A percentile compares a stretch with the other conserved stretches of the same genome.
Evolutionary conservation across 1,140 invertebrate species (phyloP).

Genomic region (Lepidurus packardi): DNA sequence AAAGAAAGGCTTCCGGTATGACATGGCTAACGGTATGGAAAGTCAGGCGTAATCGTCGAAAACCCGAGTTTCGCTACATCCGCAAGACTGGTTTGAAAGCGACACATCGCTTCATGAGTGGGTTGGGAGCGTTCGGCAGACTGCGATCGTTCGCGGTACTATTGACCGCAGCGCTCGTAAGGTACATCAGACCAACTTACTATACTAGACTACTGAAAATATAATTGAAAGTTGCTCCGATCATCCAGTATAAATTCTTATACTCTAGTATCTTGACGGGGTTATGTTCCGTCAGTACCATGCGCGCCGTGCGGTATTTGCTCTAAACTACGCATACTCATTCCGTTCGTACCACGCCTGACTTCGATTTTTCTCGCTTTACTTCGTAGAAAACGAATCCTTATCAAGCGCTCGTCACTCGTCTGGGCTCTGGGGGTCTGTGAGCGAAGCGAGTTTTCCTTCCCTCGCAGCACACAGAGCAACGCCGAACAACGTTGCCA

Average conservation of each 20-base stretch:
- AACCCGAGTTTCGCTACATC: constrained; percentile 8
- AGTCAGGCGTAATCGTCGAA: constrained; percentile 2
- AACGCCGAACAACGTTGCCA: constrained; percentile 13
- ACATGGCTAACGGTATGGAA: constrained; percentile 9
- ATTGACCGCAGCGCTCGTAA: constrained; percentile 13
- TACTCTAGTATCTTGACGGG: neutral
- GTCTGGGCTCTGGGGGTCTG: constrained; percentile 9
- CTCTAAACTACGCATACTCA: neutral
- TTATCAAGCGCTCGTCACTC: constrained; percentile 21
- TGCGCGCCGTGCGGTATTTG: neutral
- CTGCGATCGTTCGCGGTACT: neutral
- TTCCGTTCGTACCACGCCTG: neutral
- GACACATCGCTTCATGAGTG: neutral
- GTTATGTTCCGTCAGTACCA: too few species aligned
- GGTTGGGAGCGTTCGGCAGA: neutral
- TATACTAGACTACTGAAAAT: neutral
- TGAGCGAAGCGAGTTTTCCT: constrained; percentile 1
- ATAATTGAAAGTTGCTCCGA: neutral
- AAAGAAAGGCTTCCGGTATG: constrained; percentile 21
- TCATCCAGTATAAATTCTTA: neutral
- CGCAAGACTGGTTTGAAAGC: neutral
- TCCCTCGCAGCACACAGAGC: neutral
- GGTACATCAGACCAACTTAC: too few species aligned
- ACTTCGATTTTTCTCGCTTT: neutral
- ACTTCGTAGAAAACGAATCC: neutral